A percentile compares a stretch with the other conserved stretches of the same genome.
phyloP scores from a whole-genome alignment of 2,113 vertebrate genomes.

The Neolamprologus ventralis region DNA sequence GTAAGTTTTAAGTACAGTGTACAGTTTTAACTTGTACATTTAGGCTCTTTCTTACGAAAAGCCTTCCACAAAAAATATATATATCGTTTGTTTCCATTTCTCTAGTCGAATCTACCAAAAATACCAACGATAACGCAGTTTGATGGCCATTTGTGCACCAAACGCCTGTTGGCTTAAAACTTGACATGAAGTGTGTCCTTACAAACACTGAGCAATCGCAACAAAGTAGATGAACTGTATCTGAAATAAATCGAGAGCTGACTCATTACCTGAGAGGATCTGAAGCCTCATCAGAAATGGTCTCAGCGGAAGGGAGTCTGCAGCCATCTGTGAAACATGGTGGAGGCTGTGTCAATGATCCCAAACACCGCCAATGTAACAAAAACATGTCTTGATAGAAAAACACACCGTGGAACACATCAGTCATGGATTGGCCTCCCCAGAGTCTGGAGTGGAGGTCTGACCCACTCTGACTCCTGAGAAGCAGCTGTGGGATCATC shows the following conservation, averaged over 20 bases:
- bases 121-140: not conserved
- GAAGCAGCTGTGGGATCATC: not conserved
- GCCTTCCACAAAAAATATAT: not conserved
- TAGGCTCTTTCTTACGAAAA: not conserved
- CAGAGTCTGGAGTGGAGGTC: not conserved
- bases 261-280: not conserved
- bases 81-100: not conserved
- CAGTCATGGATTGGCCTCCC: not conserved
- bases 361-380: rapidly evolving
- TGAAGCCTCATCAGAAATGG: not conserved
- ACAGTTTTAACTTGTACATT: not conserved
- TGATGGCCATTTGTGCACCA: not conserved
- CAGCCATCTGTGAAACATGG: not conserved
- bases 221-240: not conserved
- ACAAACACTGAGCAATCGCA: not conserved
- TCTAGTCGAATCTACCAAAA: not conserved
- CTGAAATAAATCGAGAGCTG: not conserved
- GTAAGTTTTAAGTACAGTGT: not conserved
- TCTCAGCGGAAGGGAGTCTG: not conserved
- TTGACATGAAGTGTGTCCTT: not conserved
- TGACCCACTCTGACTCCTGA: not conserved
- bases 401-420: not conserved
- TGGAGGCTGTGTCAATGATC: not conserved
- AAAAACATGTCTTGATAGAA: not conserved
- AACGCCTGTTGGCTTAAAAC: not conserved